A percentile compares a stretch with the other conserved stretches of the same genome.
These are phyloP conservation scores for Meandrusa payeni DNA, from an alignment of 2,888 invertebrate species.

Conservation along the genomic window DNA sequence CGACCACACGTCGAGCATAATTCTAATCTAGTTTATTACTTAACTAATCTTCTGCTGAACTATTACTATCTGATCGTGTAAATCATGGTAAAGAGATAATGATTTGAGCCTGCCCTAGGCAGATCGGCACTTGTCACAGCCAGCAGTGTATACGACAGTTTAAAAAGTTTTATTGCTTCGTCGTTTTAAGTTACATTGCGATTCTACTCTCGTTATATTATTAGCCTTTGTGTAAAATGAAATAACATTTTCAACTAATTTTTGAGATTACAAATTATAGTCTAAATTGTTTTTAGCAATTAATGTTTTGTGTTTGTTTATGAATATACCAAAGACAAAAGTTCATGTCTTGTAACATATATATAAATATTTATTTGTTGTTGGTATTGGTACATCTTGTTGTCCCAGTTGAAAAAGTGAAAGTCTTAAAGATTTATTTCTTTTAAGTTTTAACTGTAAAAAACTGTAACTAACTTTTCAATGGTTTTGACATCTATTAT, in stretches of 20 bases:
- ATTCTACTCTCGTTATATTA: constrained; percentile 42
- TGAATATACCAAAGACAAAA: too few relatives aligned
- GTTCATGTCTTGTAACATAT: too few relatives aligned
- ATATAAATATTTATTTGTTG: too few relatives aligned
- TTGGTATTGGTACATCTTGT: too few relatives aligned
- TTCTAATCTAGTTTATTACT: constrained; percentile 64
- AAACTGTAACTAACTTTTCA: too few relatives aligned
- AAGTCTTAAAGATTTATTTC: too few relatives aligned
- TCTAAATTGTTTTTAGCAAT: too few relatives aligned
- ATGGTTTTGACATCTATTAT: too few relatives aligned
- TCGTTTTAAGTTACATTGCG: constrained; percentile 33
- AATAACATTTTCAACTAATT: constrained; percentile 7
- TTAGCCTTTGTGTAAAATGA: constrained; percentile 42
- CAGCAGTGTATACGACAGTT: constrained; percentile 35
- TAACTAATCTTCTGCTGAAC: constrained; percentile 60
- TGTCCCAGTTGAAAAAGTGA: too few relatives aligned
- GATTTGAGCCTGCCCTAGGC: constrained; percentile 34
- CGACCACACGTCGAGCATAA: constrained; percentile 64
- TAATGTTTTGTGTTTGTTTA: too few relatives aligned
- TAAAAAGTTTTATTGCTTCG: constrained; percentile 59
- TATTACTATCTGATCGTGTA: constrained; percentile 51
- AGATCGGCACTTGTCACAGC: constrained; percentile 42
- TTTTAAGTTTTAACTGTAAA: too few relatives aligned
- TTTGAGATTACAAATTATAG: constrained; percentile 9
- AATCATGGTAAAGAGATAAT: constrained; percentile 41